A percentile compares a stretch with the other conserved stretches of the same genome.
Evolutionary conservation across 1,140 invertebrate species (phyloP).

Genomic region (Eumaeus atala): DNA sequence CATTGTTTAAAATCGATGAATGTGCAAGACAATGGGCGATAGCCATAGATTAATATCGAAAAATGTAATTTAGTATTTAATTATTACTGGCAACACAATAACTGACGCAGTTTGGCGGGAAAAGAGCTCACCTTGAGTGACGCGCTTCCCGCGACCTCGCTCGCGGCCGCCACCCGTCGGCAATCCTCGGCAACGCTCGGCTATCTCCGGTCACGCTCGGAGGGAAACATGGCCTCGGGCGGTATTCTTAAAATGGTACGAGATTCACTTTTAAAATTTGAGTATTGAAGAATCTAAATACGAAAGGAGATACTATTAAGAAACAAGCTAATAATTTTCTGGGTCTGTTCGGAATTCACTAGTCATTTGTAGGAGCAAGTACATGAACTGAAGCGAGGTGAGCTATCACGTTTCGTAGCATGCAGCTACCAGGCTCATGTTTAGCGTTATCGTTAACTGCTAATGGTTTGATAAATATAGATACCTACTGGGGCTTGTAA

Average conservation of each 20-base stretch:
- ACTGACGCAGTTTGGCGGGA: conserved; percentile 53
- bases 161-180: conserved; percentile 50
- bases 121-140: conserved; percentile 60
- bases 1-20: too few species aligned
- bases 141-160: conserved; percentile 62
- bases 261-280: background rate
- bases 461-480: too few species aligned
- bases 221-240: conserved; percentile 27
- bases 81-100: conserved; percentile 49
- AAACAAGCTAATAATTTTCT: too few species aligned
- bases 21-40: too few species aligned
- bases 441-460: too few species aligned
- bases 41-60: too few species aligned
- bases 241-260: conserved; percentile 39
- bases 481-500: too few species aligned
- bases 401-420: background rate
- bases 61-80: conserved; percentile 17
- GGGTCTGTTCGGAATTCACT: conserved; percentile 22
- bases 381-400: conserved; percentile 12
- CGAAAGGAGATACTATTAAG: too few species aligned
- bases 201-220: conserved; percentile 27
- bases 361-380: too few species aligned
- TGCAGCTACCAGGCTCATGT: background rate
- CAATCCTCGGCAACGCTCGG: conserved; percentile 28
- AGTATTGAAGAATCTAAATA: background rate